phyloP scores from a whole-genome alignment of 2,113 vertebrate species.

The Scomber japonicus region DNA sequence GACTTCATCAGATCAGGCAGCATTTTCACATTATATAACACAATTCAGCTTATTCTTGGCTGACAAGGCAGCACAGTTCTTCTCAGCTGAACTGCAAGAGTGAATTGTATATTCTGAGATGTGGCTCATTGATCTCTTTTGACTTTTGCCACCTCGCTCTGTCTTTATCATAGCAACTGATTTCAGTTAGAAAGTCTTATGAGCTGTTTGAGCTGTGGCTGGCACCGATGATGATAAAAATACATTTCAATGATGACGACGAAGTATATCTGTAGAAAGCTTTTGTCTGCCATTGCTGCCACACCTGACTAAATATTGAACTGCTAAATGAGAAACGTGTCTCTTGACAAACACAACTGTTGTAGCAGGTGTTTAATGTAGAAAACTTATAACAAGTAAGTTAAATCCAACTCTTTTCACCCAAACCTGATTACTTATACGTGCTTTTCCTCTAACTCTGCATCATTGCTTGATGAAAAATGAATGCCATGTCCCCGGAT shows the following conservation, averaged over 20 bases:
- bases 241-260: neutral
- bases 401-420: slow-evolving; percentile 10
- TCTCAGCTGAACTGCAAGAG: no score
- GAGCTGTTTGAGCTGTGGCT: neutral
- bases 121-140: no score
- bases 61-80: neutral
- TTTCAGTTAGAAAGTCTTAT: neutral
- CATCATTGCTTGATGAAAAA: slow-evolving; percentile 55
- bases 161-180: no score
- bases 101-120: no score
- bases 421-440: slow-evolving; percentile 22
- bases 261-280: no score
- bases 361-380: neutral
- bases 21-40: neutral
- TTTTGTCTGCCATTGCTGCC: neutral
- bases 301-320: neutral
- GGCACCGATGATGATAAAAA: neutral
- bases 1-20: neutral
- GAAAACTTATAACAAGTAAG: slow-evolving; percentile 24
- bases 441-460: slow-evolving; percentile 35
- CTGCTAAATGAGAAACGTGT: neutral
- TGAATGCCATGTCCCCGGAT: slow-evolving; percentile 39
- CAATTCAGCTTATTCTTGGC: neutral
- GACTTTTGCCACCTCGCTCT: no score
- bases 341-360: neutral